Base-by-base conservation (phyloP, 2,113 vertebrate species). In the Cathartes aura region DNA sequence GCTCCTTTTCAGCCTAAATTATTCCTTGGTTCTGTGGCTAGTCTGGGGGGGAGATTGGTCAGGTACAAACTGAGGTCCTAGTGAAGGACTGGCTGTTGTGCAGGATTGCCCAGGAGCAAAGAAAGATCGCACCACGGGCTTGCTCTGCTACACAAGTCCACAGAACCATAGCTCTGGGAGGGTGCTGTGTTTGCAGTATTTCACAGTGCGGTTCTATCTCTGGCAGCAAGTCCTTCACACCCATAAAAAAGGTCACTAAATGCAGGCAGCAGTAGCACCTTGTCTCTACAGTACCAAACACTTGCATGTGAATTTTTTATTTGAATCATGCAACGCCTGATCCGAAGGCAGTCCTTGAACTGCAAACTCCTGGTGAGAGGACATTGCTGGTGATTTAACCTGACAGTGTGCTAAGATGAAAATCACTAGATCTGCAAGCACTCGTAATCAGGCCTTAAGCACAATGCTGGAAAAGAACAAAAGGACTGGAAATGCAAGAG, bases 281-380 rank as follows among this genome's bases (percentile, higher is more conserved):
- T 96, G 95, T 90, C 96, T 66, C 64, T 94, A 64, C 52, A 60
- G 86, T 17, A 82, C 83, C 89, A 91, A 95, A 89, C 79, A 64
- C 87, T 88, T 70, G 94, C 89, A 79, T 89, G 70, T 87, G 70
- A 96, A 73, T 95, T 87, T 96, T 96, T 95, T 47, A 88, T 94
- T 88, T 90, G 93, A 86, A 81, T 63, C 79, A 80, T 94, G 75
- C 67, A 76, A 97, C 0, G 75, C 72, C 68, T 95, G 82, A 93
- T 94, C 47, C 70, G 66, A 92, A 83, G 90, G 38, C 62, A 86
- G 58, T 45, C 75, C 95, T 95, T 95, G 88, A 95, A 93, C 91
- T 43, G 70, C 53, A 79, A 14, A 42, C 36, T 93, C 82, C 90
- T 4, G 3, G 86, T 88, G 50, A 83, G 87, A 96, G 42, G 88